phyloP scores from a whole-genome alignment of 1,140 invertebrate genomes.

The Caenorhabditis tropicalis region DNA sequence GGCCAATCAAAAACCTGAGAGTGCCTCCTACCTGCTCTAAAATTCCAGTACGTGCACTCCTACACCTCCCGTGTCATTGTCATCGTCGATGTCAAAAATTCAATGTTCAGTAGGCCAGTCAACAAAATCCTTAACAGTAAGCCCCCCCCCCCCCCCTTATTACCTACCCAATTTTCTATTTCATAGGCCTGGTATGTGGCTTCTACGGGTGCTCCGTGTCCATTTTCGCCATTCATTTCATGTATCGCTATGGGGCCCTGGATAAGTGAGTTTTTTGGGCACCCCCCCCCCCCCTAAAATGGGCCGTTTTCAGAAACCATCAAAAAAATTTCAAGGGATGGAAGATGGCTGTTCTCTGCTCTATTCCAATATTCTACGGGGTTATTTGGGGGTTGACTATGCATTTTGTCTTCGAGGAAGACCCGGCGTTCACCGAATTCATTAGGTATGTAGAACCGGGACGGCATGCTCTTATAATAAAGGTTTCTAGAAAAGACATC shows the following conservation, averaged over 20 bases:
- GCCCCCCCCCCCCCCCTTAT: not conserved
- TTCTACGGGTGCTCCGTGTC: not conserved
- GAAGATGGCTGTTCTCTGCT: not conserved
- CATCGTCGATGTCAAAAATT: slow-evolving; percentile 24
- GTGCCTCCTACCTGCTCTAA: not conserved
- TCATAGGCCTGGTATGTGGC: not conserved
- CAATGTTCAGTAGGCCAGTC: slow-evolving; percentile 6
- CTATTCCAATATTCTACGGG: not conserved
- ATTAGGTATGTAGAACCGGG: not conserved
- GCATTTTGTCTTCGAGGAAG: slow-evolving; percentile 12
- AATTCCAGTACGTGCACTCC: not conserved
- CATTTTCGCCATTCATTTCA: not conserved
- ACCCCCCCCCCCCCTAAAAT: too few species aligned
- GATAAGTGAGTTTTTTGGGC: too few species aligned
- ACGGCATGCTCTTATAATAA: not conserved
- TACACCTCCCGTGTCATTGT: slow-evolving; percentile 16
- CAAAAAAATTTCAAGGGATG: slow-evolving; percentile 1
- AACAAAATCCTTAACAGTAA: slow-evolving; percentile 18
- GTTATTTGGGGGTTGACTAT: slow-evolving; percentile 5
- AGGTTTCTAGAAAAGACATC: not conserved
- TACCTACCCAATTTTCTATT: not conserved
- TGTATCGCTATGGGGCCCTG: slow-evolving; percentile 5
- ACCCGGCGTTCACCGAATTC: not conserved
- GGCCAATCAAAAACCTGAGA: too few species aligned
- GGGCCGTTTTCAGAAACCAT: not conserved